Evolutionary conservation across 2,113 vertebrate species (phyloP), one percentile per base, ranked within the genome.

Genomic region (Motacilla tschutschensis): DNA sequence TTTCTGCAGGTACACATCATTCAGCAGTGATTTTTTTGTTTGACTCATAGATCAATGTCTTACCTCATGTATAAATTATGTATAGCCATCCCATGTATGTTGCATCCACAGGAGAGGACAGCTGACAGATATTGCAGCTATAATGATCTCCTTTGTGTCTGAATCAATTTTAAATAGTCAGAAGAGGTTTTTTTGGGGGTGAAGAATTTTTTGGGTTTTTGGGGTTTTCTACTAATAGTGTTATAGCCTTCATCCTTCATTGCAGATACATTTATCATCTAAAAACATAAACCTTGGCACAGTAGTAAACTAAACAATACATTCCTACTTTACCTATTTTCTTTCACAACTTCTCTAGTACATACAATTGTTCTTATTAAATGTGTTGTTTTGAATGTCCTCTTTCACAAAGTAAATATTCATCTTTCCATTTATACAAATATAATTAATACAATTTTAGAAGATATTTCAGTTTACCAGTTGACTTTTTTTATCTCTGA

Each of bases 131-230:
- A 67, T 43, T 79, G 66, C 88, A 43, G 63, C n/a, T 71, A 81
- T 67, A 64, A 63, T 29, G 33, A 62, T 65, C 12, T 83, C 21
- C 31, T 83, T 82, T 35, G 3, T 58, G 57, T 47, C 58, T 63
- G 16, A 80, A 50, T 60, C 36, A 73, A 47, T 80, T 86, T 70
- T 75, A 69, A 12, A 47, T 43, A 53, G 38, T 6, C 7, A 2
- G n/a, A 83, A 81, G 87, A 51, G 8, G 33, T 33, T 33, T 33
- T 33, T 10, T 46, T 5, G 5, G 2, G 12, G 3, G 4, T 6
- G 7, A 4, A 1, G 1, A 3, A 8, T n/a, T 24, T 3, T 3
- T 36, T n/a, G 21, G 24, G 10, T 6, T 57, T 85, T n/a, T 4
- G 21, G 31, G 5, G 3, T 22, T 64, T 70, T 87, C 75, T 16